Evolutionary conservation across 2,888 invertebrate genomes (phyloP).

Genomic region (Orthosia gothica): DNA sequence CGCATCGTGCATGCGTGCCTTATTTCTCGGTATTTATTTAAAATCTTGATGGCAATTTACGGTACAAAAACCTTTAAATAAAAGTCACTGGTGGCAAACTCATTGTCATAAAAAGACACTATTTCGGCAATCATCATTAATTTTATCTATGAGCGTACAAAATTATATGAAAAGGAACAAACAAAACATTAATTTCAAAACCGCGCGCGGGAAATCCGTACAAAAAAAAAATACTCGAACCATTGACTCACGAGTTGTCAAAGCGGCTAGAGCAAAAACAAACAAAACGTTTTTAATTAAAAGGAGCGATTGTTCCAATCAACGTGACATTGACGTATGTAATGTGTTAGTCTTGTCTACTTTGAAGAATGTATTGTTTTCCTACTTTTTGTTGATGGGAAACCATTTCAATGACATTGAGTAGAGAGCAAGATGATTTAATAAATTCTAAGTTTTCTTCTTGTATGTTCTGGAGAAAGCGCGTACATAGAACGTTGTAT

Average conservation of each 20-base stretch:
- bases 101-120: neutral
- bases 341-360: slow-evolving; percentile 26
- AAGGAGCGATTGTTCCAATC: slow-evolving; percentile 59
- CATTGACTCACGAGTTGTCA: slow-evolving; percentile 26
- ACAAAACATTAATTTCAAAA: slow-evolving; percentile 32
- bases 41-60: neutral
- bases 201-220: slow-evolving; percentile 7
- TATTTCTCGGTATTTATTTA: too few species aligned
- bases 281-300: slow-evolving; percentile 65
- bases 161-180: slow-evolving; percentile 11
- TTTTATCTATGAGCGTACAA: slow-evolving; percentile 1
- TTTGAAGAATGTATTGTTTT: slow-evolving; percentile 31
- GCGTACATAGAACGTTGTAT: neutral
- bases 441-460: neutral
- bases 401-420: neutral
- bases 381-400: slow-evolving; percentile 15
- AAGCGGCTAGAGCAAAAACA: slow-evolving; percentile 46
- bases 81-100: neutral
- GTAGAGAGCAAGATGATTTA: neutral
- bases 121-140: slow-evolving; percentile 15
- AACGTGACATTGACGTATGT: slow-evolving; percentile 58
- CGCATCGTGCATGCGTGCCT: neutral
- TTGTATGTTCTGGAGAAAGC: slow-evolving; percentile 5
- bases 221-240: slow-evolving; percentile 4
- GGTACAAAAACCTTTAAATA: neutral